A percentile compares a stretch with the other conserved stretches of the same genome.
Evolutionary conservation across 2,888 invertebrate genomes (phyloP).

Genomic region (Macaria notata): DNA sequence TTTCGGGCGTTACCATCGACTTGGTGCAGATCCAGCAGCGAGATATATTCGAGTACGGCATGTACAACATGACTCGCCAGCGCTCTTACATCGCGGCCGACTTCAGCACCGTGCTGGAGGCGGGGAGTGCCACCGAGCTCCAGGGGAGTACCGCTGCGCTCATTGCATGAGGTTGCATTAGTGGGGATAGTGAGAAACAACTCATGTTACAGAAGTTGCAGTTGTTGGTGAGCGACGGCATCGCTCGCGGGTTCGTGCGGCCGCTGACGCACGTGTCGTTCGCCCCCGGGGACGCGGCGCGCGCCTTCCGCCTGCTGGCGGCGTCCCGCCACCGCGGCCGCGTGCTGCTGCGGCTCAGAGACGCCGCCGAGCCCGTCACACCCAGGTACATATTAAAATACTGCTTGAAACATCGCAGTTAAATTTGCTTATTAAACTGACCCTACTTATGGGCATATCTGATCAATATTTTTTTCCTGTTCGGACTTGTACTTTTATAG

Average conservation of each 20-base stretch:
- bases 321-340: slow-evolving; percentile 50
- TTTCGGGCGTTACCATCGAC: slow-evolving; percentile 43
- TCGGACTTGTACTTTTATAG: no score
- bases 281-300: slow-evolving; percentile 38
- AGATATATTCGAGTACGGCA: slow-evolving; percentile 45
- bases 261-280: slow-evolving; percentile 51
- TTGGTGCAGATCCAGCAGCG: slow-evolving; percentile 38
- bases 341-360: slow-evolving; percentile 42
- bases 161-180: no score
- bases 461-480: no score
- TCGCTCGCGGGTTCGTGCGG: slow-evolving; percentile 51
- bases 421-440: no score
- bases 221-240: slow-evolving; percentile 52
- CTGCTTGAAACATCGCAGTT: no score
- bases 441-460: no score
- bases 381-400: slow-evolving; percentile 31
- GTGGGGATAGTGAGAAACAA: neutral
- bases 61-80: slow-evolving; percentile 37
- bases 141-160: slow-evolving; percentile 15
- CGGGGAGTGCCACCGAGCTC: slow-evolving; percentile 34
- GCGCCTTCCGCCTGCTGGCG: slow-evolving; percentile 50
- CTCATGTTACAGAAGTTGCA: slow-evolving; percentile 44
- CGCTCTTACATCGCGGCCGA: slow-evolving; percentile 42
- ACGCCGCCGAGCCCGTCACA: slow-evolving; percentile 18
- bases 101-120: slow-evolving; percentile 44